Evolutionary conservation across 1,140 invertebrate genomes (phyloP), one percentile per base, ranked within the genome.

Genomic region (Drosophila ohnishii): DNA sequence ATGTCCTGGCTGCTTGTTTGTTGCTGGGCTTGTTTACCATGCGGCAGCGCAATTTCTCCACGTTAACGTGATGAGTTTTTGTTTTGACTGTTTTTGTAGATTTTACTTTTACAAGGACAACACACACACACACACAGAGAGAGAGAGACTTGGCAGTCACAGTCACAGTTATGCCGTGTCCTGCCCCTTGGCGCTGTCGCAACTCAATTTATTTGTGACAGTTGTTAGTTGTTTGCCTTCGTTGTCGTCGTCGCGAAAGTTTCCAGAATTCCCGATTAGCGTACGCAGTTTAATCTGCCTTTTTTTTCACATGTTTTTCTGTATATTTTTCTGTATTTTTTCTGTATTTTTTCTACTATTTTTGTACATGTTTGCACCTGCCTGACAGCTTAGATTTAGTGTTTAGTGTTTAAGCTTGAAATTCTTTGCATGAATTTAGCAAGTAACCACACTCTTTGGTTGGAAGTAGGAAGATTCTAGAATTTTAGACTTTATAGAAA

Each of bases 61-160:
- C 79, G 74, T 74, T 82, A 78, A 74, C 75, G 55, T 83, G 80
- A 81, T 82, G 79, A 82, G 69, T 83, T 83, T 79, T 83, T 78
- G 72, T 80, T 80, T 63, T 69, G 78, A 75, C 62, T 76, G 72
- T 79, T 57, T 55, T 55, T 79, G 69, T 79, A 74, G 69, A 61
- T 69, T 74, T 79, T 75, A 39, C 61, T 71, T 71, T 60, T 50
- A 51, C 45, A 73, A 65, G 16, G 32, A 62, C 32, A 47, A n/a
- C 45, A 47, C 22, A 47, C 42, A 39, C 14, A n/a, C 37, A 42
- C 16, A 42, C n/a, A 39, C 39, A 19, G n/a, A 45, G 19, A 25
- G 25, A 25, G 25, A 28, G 25, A 28, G 25, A 28, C 5, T 28
- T 7, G 19, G 6, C 6, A 48, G 51, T 44, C 55, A 25, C 74